A percentile compares a stretch with the other conserved stretches of the same genome.
phyloP scores from a whole-genome alignment of 1,140 invertebrate species.

The Anthonomus grandis region DNA sequence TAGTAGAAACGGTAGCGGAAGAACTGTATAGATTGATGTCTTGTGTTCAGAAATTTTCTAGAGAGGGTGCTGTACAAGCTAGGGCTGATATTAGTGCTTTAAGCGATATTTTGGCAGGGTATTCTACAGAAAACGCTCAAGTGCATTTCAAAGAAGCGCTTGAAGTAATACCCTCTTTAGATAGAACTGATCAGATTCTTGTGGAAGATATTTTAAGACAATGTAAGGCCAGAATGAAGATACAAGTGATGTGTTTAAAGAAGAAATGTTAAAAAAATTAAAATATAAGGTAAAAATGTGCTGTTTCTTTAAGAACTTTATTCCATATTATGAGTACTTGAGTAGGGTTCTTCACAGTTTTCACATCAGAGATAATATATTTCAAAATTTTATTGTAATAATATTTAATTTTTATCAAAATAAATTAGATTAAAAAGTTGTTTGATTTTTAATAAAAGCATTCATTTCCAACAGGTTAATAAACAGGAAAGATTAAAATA shows the following conservation, averaged over 20 bases:
- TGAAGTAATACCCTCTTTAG: conserved; percentile 56
- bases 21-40: conserved; percentile 84
- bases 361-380: no score
- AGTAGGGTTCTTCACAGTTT: no score
- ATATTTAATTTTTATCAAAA: no score
- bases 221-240: conserved; percentile 41
- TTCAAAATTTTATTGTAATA: no score
- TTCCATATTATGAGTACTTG: no score
- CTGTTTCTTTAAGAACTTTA: no score
- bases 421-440: no score
- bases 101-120: conserved; percentile 53
- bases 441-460: no score
- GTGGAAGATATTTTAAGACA: conserved; percentile 44
- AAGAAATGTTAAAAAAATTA: conserved; percentile 26
- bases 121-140: conserved; percentile 56
- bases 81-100: conserved; percentile 60
- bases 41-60: conserved; percentile 69
- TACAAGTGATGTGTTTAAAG: conserved; percentile 43
- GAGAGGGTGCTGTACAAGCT: conserved; percentile 66
- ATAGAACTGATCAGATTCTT: conserved; percentile 48
- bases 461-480: no score
- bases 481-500: no score
- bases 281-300: no score
- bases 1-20: conserved; percentile 87
- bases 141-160: conserved; percentile 60